Percentiles rank a stretch among this genome's conserved stretches.
Conservation (phyloP, 1,140 invertebrate genomes). For the Drosophila trapezifrons region DNA sequence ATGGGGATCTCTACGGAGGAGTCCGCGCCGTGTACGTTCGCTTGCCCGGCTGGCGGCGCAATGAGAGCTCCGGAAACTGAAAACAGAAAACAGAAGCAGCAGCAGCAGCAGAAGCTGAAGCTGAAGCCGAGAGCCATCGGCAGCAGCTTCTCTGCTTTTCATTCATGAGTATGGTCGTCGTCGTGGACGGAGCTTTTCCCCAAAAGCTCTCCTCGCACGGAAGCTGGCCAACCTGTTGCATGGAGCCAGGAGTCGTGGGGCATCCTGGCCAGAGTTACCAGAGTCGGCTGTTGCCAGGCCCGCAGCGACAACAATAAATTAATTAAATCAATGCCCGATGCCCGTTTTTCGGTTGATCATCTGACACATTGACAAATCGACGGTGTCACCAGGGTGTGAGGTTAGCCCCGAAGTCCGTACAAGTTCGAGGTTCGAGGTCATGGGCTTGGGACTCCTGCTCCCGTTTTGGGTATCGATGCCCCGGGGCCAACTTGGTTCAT, state of each 20-base stretch:
- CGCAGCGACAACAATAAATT: constrained; percentile 70
- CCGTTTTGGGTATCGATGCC: too few relatives aligned
- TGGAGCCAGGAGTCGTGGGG: constrained; percentile 21
- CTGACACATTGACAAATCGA: constrained; percentile 78
- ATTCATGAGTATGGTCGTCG: constrained; percentile 60
- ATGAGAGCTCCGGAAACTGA: constrained; percentile 59
- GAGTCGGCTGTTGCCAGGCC: constrained; percentile 58
- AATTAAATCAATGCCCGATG: constrained; percentile 78
- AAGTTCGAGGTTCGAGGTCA: constrained; percentile 28
- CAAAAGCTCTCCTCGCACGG: constrained; percentile 46
- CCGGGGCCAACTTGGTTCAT: constrained; percentile 44
- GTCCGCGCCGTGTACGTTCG: constrained; percentile 71
- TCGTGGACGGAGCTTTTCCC: constrained; percentile 53
- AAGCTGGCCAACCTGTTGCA: constrained; percentile 70
- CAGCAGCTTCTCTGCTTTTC: constrained; percentile 54
- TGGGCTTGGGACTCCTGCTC: neutral
- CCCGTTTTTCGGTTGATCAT: constrained; percentile 30
- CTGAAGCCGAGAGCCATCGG: constrained; percentile 29
- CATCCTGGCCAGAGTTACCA: constrained; percentile 61
- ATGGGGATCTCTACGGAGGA: constrained; percentile 13
- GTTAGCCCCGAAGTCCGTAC: neutral
- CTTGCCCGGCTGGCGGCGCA: constrained; percentile 70
- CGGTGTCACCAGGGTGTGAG: neutral
- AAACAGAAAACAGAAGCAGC: constrained; percentile 35
- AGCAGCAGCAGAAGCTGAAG: constrained; percentile 32